Percentiles rank a stretch among this genome's conserved stretches.
Conservation (phyloP, 2,888 invertebrate species). For the Drosophila neonasuta region DNA sequence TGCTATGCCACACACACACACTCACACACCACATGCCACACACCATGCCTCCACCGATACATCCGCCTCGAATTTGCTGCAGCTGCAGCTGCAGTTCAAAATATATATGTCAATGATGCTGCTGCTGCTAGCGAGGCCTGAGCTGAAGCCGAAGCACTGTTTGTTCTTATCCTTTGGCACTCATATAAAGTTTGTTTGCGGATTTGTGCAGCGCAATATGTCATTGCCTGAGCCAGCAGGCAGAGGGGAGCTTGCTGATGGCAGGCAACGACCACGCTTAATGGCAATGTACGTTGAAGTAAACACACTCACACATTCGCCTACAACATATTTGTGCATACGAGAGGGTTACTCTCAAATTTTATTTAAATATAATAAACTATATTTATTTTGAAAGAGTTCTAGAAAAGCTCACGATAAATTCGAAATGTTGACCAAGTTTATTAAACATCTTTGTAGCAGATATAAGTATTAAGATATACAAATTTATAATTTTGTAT, state of each 20-base stretch:
- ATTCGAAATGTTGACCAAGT: too few relatives aligned
- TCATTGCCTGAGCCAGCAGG: conserved; percentile 62
- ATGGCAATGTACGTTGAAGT: conserved; percentile 76
- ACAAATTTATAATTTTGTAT: too few relatives aligned
- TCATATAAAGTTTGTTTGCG: conserved; percentile 78
- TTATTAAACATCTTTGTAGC: too few relatives aligned
- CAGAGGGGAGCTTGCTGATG: not conserved
- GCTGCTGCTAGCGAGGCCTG: conserved; percentile 38
- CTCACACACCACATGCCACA: conserved; percentile 4
- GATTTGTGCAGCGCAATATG: conserved; percentile 78
- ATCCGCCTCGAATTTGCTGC: not conserved
- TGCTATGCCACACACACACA: not conserved
- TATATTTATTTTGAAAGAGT: too few relatives aligned
- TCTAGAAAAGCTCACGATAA: too few relatives aligned
- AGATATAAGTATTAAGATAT: too few relatives aligned
- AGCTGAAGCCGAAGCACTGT: conserved; percentile 43
- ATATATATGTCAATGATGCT: conserved; percentile 73
- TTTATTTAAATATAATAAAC: not conserved
- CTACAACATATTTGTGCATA: conserved; percentile 40
- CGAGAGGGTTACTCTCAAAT: conserved; percentile 36
- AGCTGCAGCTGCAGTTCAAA: conserved; percentile 19
- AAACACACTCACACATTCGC: conserved; percentile 63
- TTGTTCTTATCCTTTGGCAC: conserved; percentile 76
- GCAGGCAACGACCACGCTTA: conserved; percentile 65
- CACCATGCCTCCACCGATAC: conserved; percentile 1